Percentiles rank a stretch among this genome's conserved stretches.
These are phyloP conservation scores for Osmoderma eremita DNA, from an alignment of 2,888 invertebrate species.

Conservation along the genomic window DNA sequence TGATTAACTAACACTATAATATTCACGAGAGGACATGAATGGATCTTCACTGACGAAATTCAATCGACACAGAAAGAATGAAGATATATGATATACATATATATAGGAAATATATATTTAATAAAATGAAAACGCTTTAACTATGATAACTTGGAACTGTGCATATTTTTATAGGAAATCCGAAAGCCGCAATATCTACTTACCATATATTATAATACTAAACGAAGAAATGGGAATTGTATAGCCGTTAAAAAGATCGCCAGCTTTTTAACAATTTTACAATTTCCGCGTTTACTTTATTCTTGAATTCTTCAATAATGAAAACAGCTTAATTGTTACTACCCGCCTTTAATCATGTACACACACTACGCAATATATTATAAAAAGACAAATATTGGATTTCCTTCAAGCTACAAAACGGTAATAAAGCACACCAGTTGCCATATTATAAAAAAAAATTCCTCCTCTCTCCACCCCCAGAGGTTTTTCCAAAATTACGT, in stretches of 20 bases:
- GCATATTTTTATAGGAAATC: constrained; percentile 59
- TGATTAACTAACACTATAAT: constrained; percentile 21
- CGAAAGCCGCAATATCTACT: constrained; percentile 23
- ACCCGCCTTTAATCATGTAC: constrained; percentile 11
- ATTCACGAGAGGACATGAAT: constrained; percentile 4
- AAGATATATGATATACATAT: not conserved
- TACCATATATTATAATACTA: not conserved
- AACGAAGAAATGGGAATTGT: constrained; percentile 13
- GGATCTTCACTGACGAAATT: constrained; percentile 56
- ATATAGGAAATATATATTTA: constrained; percentile 4
- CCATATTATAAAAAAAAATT: constrained; percentile 28
- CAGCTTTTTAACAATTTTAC: constrained; percentile 24
- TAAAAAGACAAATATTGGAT: constrained; percentile 24
- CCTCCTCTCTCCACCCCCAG: not conserved
- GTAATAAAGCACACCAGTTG: constrained; percentile 27
- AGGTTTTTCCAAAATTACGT: constrained; percentile 26
- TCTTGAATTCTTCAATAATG: constrained; percentile 12
- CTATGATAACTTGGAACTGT: constrained; percentile 53
- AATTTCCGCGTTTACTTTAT: constrained; percentile 19
- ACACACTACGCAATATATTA: constrained; percentile 23
- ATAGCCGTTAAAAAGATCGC: constrained; percentile 17
- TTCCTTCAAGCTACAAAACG: constrained; percentile 23
- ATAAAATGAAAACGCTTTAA: constrained; percentile 49
- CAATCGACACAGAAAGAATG: constrained; percentile 43
- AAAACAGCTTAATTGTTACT: constrained; percentile 22